Conservation (phyloP, 2,888 invertebrate genomes). For the Toxonevra muliebris region DNA sequence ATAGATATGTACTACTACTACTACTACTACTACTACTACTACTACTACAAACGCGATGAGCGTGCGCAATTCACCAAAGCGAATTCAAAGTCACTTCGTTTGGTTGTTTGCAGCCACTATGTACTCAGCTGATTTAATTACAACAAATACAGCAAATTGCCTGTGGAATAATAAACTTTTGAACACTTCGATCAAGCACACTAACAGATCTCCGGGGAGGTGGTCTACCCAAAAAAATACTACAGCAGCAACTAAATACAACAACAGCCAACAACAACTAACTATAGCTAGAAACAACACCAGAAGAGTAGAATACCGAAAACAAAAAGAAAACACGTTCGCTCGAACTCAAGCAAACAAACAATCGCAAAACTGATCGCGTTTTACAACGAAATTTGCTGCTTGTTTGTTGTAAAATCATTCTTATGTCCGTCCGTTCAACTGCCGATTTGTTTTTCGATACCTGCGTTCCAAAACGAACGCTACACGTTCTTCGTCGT, state of each 20-base stretch:
- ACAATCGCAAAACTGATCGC: too few species aligned
- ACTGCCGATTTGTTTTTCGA: too few species aligned
- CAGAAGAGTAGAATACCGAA: too few species aligned
- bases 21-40: too few species aligned
- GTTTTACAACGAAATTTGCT: too few species aligned
- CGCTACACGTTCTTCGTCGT: too few species aligned
- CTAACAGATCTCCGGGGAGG: constrained; percentile 39
- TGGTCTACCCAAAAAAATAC: background rate
- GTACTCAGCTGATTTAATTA: constrained; percentile 38
- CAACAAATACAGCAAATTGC: constrained; percentile 36
- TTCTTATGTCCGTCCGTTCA: too few species aligned
- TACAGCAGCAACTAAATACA: constrained; percentile 34
- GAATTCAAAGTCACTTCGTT: background rate
- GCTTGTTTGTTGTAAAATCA: too few species aligned
- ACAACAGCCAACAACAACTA: constrained; percentile 36
- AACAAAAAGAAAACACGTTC: too few species aligned
- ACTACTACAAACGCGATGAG: background rate
- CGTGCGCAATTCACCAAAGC: background rate
- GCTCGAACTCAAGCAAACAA: too few species aligned
- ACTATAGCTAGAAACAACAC: background rate
- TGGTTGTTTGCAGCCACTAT: background rate
- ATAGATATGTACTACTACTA: too few species aligned
- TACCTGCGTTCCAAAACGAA: too few species aligned
- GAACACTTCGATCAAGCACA: constrained; percentile 30
- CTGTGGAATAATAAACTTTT: constrained; percentile 13